Conservation (phyloP, 2,113 vertebrate genomes). For the Hucho hucho region DNA sequence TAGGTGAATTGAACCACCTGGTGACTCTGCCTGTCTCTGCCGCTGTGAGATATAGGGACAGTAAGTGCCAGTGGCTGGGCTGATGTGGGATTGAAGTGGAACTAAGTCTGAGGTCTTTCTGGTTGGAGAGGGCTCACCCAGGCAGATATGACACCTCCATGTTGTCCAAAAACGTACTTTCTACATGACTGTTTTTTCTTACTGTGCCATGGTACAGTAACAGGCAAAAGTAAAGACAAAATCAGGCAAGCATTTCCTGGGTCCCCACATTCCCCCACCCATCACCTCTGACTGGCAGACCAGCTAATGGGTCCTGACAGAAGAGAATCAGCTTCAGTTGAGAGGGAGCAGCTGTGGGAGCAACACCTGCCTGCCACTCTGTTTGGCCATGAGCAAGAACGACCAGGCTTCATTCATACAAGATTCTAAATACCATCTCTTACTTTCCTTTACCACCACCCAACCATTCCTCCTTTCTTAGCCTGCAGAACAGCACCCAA, state of each 20-base stretch:
- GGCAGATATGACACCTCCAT: constrained; percentile 43
- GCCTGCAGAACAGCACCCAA: too few species aligned
- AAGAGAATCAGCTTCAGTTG: constrained; percentile 62
- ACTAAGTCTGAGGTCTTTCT: neutral
- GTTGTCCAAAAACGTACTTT: constrained; percentile 45
- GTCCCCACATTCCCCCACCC: constrained; percentile 22
- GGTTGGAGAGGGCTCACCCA: constrained; percentile 17
- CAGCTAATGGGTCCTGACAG: constrained; percentile 63
- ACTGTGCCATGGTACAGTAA: constrained; percentile 25
- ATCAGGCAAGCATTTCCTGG: constrained; percentile 39
- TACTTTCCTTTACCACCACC: constrained; percentile 7
- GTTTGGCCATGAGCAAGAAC: constrained; percentile 40
- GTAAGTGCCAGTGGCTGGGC: neutral
- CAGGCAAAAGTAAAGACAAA: constrained; percentile 24
- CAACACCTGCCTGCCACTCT: constrained; percentile 49
- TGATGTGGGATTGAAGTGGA: constrained; percentile 6
- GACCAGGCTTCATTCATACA: constrained; percentile 45
- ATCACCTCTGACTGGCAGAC: constrained; percentile 65
- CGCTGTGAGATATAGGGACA: neutral
- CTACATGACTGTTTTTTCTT: constrained; percentile 29
- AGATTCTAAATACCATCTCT: constrained; percentile 27
- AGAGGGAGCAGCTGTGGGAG: constrained; percentile 59
- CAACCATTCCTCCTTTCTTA: neutral
- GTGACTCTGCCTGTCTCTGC: constrained; percentile 3
- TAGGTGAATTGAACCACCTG: constrained; percentile 6